Evolutionary conservation across 1,140 invertebrate genomes (phyloP).

Genomic region (Papilio polytes): DNA sequence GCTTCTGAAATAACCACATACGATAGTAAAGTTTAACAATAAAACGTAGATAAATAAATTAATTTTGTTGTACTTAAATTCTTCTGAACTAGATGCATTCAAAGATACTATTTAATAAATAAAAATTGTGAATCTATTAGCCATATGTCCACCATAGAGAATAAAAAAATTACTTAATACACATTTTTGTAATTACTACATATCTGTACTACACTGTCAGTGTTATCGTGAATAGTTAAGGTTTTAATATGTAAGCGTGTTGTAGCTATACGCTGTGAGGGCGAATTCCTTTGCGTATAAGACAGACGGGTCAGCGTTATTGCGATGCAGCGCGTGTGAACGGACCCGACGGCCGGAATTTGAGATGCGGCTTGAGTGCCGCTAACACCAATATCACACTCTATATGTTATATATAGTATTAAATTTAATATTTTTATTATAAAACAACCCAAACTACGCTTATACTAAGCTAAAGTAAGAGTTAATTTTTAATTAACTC

Average conservation of each 20-base stretch:
- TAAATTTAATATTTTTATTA: neutral
- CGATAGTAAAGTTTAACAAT: neutral
- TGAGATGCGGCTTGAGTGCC: slow-evolving; percentile 59
- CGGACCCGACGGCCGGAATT: slow-evolving; percentile 61
- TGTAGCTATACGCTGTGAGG: slow-evolving; percentile 49
- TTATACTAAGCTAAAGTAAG: too few relatives aligned
- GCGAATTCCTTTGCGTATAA: slow-evolving; percentile 61
- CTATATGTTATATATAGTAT: neutral
- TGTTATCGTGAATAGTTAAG: slow-evolving; percentile 32
- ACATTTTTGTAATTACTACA: neutral
- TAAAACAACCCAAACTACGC: neutral
- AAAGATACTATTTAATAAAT: too few relatives aligned
- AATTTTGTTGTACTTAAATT: too few relatives aligned
- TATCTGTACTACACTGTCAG: neutral
- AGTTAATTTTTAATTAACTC: too few relatives aligned
- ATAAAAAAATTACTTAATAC: too few relatives aligned
- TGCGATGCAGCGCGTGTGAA: slow-evolving; percentile 72
- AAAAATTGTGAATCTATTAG: too few relatives aligned
- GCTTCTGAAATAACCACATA: neutral
- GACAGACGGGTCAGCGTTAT: slow-evolving; percentile 55
- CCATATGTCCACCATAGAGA: too few relatives aligned
- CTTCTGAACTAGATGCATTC: too few relatives aligned
- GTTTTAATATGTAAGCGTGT: slow-evolving; percentile 37
- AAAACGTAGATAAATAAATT: too few relatives aligned
- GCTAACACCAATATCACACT: slow-evolving; percentile 57